phyloP scores from a whole-genome alignment of 2,113 vertebrate genomes.

The Actenoides lindsayi region DNA sequence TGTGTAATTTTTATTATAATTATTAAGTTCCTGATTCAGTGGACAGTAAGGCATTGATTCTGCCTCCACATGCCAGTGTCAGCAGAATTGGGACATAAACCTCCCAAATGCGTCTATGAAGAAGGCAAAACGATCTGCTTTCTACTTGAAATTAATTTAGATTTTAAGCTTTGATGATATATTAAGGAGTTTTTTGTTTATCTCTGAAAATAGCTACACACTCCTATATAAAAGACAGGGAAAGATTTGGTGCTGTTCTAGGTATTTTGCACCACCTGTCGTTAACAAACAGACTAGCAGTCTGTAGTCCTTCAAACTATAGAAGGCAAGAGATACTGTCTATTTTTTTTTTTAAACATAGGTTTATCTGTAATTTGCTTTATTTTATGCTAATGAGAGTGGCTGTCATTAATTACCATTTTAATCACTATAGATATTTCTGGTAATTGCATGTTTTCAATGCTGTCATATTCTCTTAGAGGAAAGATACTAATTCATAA shows the following conservation, averaged over 20 bases:
- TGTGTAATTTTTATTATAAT: neutral
- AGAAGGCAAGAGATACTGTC: neutral
- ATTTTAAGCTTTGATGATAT: neutral
- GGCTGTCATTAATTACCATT: slow-evolving; percentile 66
- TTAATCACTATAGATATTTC: slow-evolving; percentile 69
- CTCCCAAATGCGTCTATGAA: neutral
- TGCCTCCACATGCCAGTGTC: neutral
- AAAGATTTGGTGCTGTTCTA: neutral
- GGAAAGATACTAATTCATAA: slow-evolving; percentile 63
- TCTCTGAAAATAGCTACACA: neutral
- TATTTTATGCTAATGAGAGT: slow-evolving; percentile 59
- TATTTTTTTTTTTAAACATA: neutral
- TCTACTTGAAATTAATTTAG: neutral
- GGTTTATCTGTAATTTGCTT: slow-evolving; percentile 2
- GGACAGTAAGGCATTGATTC: neutral
- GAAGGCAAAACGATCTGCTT: neutral
- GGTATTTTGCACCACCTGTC: neutral
- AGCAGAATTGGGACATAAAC: slow-evolving; percentile 16
- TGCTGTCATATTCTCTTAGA: slow-evolving; percentile 51
- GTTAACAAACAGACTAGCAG: neutral
- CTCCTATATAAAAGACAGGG: neutral
- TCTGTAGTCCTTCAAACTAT: neutral
- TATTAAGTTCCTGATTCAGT: neutral
- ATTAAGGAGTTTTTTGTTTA: neutral
- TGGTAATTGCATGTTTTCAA: slow-evolving; percentile 67